These are phyloP conservation scores for Xestia xanthographa DNA, from an alignment of 2,888 invertebrate genomes.

Conservation along the genomic window DNA sequence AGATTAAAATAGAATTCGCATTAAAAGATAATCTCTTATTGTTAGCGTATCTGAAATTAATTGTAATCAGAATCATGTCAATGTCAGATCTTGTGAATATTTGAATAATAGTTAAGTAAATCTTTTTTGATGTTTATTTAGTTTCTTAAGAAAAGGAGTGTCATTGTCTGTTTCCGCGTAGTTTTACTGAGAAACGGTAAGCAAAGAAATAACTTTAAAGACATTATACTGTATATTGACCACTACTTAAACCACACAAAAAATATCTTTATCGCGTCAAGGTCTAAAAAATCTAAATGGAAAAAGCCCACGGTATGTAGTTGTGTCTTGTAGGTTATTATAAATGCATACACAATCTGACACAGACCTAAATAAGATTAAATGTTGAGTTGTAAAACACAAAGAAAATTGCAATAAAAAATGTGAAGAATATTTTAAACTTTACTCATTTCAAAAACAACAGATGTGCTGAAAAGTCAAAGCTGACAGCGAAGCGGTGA, in stretches of 20 bases:
- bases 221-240: not conserved
- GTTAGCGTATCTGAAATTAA: conserved; percentile 41
- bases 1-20: conserved; percentile 56
- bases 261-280: not conserved
- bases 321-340: not conserved
- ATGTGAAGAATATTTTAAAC: conserved; percentile 25
- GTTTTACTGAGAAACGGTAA: not conserved
- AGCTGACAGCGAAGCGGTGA: conserved; percentile 29
- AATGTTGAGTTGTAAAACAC: not conserved
- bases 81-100: conserved; percentile 24
- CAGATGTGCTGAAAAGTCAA: conserved; percentile 46
- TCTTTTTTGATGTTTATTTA: conserved; percentile 17
- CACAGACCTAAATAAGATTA: not conserved
- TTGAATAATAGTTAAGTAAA: not conserved
- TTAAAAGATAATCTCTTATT: conserved; percentile 44
- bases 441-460: conserved; percentile 53
- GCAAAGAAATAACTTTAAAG: not conserved
- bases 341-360: not conserved
- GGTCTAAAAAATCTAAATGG: not conserved
- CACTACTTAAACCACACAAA: not conserved
- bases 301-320: not conserved
- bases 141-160: not conserved
- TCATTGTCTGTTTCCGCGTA: not conserved
- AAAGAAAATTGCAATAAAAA: not conserved
- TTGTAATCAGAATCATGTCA: conserved; percentile 42